Percentiles rank a stretch among this genome's conserved stretches.
Evolutionary conservation across 1,140 invertebrate species (phyloP).

Genomic region (Trissolcus basalis): DNA sequence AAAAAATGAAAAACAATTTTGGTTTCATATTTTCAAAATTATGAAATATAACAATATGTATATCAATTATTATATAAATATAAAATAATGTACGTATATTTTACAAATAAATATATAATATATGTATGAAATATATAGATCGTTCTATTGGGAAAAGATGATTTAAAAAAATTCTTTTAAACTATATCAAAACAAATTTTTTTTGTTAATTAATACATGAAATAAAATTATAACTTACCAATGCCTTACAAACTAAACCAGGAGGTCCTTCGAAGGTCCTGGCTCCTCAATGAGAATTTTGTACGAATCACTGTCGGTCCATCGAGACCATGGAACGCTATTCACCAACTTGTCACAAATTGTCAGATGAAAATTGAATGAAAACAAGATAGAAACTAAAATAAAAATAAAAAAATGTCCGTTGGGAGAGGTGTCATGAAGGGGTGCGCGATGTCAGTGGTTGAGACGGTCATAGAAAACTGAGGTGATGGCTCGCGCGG

Average conservation of each 20-base stretch:
- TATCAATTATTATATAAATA: too few species aligned
- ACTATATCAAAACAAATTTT: neutral
- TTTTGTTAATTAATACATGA: neutral
- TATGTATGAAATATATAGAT: too few species aligned
- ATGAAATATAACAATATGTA: too few species aligned
- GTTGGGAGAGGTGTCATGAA: neutral
- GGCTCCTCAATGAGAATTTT: conserved; percentile 6
- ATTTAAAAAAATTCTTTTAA: neutral
- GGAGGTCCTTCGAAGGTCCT: conserved; percentile 5
- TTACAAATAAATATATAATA: too few species aligned
- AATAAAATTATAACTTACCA: neutral
- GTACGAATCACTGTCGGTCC: conserved; percentile 29
- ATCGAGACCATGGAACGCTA: conserved; percentile 10
- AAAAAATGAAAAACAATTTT: too few species aligned
- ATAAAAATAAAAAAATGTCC: neutral
- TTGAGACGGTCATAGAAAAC: conserved; percentile 41
- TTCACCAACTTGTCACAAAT: conserved; percentile 1
- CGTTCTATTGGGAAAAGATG: too few species aligned
- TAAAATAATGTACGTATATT: too few species aligned
- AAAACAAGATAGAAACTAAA: neutral
- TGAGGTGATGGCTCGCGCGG: conserved; percentile 24
- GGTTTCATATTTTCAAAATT: too few species aligned
- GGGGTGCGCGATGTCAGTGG: conserved; percentile 11
- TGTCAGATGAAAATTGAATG: conserved; percentile 3
- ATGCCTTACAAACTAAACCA: neutral